phyloP scores from a whole-genome alignment of 2,113 vertebrate species.

The Austrofundulus limnaeus region DNA sequence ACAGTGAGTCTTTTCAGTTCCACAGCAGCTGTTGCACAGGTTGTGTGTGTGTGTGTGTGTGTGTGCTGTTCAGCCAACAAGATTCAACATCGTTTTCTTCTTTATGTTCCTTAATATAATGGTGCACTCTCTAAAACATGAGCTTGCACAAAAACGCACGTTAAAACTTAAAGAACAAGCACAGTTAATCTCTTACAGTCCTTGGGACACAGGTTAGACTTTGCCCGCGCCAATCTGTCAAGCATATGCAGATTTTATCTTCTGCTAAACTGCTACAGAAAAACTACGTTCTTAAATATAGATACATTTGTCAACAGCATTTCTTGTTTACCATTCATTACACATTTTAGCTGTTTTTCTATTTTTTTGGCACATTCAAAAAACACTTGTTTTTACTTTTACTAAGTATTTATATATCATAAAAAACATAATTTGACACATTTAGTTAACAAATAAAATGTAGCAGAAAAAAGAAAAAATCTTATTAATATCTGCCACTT shows the following conservation, averaged over 20 bases:
- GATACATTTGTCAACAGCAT: neutral
- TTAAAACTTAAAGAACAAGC: neutral
- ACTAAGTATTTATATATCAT: too few relatives aligned
- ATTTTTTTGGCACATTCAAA: neutral
- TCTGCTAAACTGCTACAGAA: neutral
- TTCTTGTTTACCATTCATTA: neutral
- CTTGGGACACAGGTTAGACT: slow-evolving; percentile 25
- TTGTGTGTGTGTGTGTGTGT: too few relatives aligned
- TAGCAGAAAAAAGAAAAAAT: too few relatives aligned
- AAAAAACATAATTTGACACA: too few relatives aligned
- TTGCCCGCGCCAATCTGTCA: slow-evolving; percentile 19
- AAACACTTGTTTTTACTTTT: neutral
- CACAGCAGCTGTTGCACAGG: slow-evolving; percentile 1
- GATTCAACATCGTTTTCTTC: too few relatives aligned
- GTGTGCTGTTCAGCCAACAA: too few relatives aligned
- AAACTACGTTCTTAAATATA: neutral
- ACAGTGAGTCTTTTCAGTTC: slow-evolving; percentile 1
- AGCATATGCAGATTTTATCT: slow-evolving; percentile 15
- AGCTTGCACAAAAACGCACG: neutral
- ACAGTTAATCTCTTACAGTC: neutral
- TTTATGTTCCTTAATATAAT: too few relatives aligned
- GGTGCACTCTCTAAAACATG: too few relatives aligned
- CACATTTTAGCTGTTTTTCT: neutral
- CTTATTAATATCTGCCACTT: too few relatives aligned
- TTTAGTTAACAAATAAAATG: too few relatives aligned